phyloP scores from a whole-genome alignment of 2,113 vertebrate species.

The Phocoena phocoena region DNA sequence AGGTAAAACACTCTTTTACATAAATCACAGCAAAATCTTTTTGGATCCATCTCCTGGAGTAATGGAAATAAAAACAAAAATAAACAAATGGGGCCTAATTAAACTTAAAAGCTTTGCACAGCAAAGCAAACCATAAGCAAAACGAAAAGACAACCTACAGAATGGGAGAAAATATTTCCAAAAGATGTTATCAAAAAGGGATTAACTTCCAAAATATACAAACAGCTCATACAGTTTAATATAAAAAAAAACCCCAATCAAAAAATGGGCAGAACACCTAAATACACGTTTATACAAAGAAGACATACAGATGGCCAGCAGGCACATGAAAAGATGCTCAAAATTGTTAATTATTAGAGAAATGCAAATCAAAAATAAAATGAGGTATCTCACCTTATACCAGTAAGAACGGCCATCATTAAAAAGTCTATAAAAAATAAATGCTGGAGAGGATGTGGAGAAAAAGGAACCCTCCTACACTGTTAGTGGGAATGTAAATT shows the following conservation, averaged over 20 bases:
- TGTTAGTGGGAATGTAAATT: background rate
- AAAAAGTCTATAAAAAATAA: background rate
- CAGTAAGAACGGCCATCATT: background rate
- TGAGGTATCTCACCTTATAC: background rate
- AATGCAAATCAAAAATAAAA: background rate
- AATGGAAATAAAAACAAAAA: too few relatives aligned
- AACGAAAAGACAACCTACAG: background rate
- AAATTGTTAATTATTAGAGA: background rate
- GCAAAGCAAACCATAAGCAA: background rate
- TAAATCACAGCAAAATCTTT: too few relatives aligned
- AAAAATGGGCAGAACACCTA: background rate
- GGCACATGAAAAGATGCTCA: background rate
- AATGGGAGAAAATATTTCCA: background rate
- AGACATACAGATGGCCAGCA: background rate
- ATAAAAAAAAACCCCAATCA: background rate
- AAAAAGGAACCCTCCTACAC: background rate
- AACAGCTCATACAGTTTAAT: background rate
- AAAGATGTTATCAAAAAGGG: background rate
- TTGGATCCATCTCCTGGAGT: too few relatives aligned
- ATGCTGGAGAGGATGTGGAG: background rate
- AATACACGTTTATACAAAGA: background rate
- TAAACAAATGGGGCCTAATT: background rate
- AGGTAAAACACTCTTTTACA: too few relatives aligned
- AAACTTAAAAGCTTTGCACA: background rate
- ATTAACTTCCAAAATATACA: background rate